These are phyloP conservation scores for Cyclargus thomasi DNA, from an alignment of 1,140 invertebrate species.

Conservation along the genomic window DNA sequence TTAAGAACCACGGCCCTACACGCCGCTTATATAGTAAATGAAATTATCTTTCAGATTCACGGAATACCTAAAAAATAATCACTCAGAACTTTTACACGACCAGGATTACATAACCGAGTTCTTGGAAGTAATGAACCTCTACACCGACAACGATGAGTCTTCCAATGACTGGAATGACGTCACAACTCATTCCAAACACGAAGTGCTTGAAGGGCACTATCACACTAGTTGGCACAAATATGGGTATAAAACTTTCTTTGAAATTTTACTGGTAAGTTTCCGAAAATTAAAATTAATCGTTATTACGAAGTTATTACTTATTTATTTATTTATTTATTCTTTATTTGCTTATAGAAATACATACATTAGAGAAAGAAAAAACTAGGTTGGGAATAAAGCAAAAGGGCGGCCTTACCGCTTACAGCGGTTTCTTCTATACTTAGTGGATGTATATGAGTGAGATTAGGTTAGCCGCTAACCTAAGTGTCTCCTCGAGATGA, in stretches of 20 bases:
- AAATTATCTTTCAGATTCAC: constrained; percentile 31
- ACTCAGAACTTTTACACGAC: constrained; percentile 38
- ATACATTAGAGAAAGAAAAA: too few species aligned
- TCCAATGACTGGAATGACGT: constrained; percentile 55
- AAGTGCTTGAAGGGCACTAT: constrained; percentile 38
- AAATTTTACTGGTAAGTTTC: constrained; percentile 51
- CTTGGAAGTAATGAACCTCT: constrained; percentile 40
- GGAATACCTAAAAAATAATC: constrained; percentile 30
- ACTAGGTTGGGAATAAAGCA: too few species aligned
- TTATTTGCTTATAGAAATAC: too few species aligned
- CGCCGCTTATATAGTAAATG: neutral
- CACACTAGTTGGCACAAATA: constrained; percentile 53
- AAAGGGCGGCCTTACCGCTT: too few species aligned
- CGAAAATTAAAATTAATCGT: too few species aligned
- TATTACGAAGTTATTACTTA: too few species aligned
- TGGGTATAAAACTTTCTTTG: constrained; percentile 57
- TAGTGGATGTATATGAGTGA: too few species aligned
- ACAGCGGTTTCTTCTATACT: too few species aligned
- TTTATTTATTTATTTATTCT: too few species aligned
- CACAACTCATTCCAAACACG: constrained; percentile 30
- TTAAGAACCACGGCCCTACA: too few species aligned
- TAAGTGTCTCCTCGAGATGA: too few species aligned
- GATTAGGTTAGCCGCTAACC: too few species aligned
- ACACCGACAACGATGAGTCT: constrained; percentile 44
- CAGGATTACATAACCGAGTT: constrained; percentile 41